phyloP scores from a whole-genome alignment of 2,113 vertebrate species.

The Zingel zingel region DNA sequence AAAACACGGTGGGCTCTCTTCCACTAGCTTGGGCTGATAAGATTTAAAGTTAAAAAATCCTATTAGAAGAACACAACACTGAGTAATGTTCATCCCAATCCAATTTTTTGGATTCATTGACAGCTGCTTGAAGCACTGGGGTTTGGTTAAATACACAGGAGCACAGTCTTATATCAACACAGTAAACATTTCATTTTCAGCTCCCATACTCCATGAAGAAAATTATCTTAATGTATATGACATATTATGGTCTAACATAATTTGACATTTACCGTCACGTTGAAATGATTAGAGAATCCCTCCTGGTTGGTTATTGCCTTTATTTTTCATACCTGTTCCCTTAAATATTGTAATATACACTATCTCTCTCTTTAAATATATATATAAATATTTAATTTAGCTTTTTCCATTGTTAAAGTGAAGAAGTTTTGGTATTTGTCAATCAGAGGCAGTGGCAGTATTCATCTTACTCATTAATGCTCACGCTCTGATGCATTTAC shows the following conservation, averaged over 20 bases:
- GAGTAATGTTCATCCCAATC: background rate
- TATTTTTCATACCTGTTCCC: conserved; percentile 55
- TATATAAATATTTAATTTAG: background rate
- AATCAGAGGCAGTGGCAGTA: conserved; percentile 67
- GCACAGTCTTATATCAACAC: conserved; percentile 39
- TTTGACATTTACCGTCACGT: conserved; percentile 51
- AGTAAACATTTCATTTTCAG: conserved; percentile 29
- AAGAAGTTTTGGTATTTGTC: conserved; percentile 63
- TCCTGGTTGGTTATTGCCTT: conserved; percentile 68
- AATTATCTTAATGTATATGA: conserved; percentile 10
- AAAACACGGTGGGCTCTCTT: conserved; percentile 24
- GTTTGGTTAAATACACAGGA: conserved; percentile 53
- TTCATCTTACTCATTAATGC: conserved; percentile 49
- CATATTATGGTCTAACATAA: conserved; percentile 49
- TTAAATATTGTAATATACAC: conserved; percentile 56
- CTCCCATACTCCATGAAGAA: conserved; percentile 30
- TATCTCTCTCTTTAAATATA: conserved; percentile 1
- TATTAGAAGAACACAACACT: background rate
- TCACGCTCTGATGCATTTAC: conserved; percentile 63
- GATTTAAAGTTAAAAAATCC: background rate
- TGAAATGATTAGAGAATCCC: conserved; percentile 32
- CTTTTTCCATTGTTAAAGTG: conserved; percentile 47
- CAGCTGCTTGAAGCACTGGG: conserved; percentile 41
- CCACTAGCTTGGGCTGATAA: conserved; percentile 1
- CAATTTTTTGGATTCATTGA: background rate